Percentiles rank a stretch among this genome's conserved stretches.
Conservation (phyloP, 1,140 invertebrate species). For the Tachypleus tridentatus region DNA sequence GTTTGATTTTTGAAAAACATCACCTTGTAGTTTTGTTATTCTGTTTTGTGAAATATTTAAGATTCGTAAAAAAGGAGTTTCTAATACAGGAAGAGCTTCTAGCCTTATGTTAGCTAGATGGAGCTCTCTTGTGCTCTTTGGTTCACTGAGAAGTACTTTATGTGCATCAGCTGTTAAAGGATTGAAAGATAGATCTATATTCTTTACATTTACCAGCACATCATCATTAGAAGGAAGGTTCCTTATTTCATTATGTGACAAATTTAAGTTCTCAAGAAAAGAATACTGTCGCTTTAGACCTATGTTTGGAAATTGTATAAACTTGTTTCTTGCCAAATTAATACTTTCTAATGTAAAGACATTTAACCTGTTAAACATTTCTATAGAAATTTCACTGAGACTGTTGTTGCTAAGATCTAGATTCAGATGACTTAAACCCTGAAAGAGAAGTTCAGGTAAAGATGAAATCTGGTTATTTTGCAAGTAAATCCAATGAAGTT, state of each 20-base stretch:
- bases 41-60: constrained; percentile 72
- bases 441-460: constrained; percentile 63
- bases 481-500: constrained; percentile 65
- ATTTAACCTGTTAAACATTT: constrained; percentile 65
- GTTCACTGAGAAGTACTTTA: constrained; percentile 63
- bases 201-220: constrained; percentile 74
- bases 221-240: constrained; percentile 69
- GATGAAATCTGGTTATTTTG: constrained; percentile 58
- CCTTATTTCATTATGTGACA: constrained; percentile 61
- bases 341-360: constrained; percentile 67
- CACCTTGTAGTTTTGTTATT: constrained; percentile 48
- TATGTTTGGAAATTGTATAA: constrained; percentile 60
- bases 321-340: constrained; percentile 61
- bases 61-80: constrained; percentile 69
- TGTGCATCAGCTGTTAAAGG: constrained; percentile 59
- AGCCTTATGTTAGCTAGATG: constrained; percentile 69
- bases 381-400: constrained; percentile 57
- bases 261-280: constrained; percentile 60
- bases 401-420: constrained; percentile 62
- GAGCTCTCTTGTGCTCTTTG: constrained; percentile 67
- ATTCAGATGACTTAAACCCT: constrained; percentile 62
- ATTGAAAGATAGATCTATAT: constrained; percentile 73
- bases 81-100: constrained; percentile 42
- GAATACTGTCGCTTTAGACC: constrained; percentile 68
- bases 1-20: constrained; percentile 58